Base-by-base conservation (phyloP, 2,113 vertebrate genomes). In the Pleuronectes platessa region DNA sequence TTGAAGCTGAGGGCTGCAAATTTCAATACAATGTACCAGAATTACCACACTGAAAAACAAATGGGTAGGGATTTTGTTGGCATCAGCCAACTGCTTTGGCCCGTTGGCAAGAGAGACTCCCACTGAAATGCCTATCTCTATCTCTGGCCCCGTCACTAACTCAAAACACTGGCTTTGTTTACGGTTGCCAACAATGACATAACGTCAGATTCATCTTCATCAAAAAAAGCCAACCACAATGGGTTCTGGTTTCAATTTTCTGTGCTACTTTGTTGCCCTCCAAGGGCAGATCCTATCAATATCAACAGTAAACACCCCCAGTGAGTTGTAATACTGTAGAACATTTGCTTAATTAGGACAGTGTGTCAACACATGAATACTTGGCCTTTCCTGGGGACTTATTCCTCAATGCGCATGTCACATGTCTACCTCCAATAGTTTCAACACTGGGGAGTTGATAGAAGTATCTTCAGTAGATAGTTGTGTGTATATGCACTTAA, bases 131-230 rank as follows among this genome's bases (percentile, higher is more conserved):
- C 83, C 67, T 67, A 73, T 78, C 86, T 86, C 64, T 69, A 73
- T 76, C 84, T 84, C 51, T 73, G 27, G 70, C 78, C 76, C 66
- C 49, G 35, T 80, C 59, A 8, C 76, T 81, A 89, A 89, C 86
- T 85, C 76, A 71, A 81, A 92, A 89, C 87, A 87, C 78, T 71
- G 78, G 65, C 61, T 88, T 68, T 76, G 74, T 84, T 82, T 74
- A 59, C 10, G 59, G 74, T 51, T 88, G 81, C 82, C 84, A 91
- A 59, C 69, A 27, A 79, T 89, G 87, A 86, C 84, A 80, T 81
- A 83, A 81, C 23, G 17, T 78, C 74, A 73, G 42, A 88, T 90
- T 77, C 47, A 63, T 88, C 88, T 74, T 85, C 51, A 85, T 82
- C 75, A 75, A 78, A 89, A 73, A 35, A 31, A 18, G 42, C 23